Evolutionary conservation across 2,113 vertebrate species (phyloP), one percentile per base, ranked within the genome.

Genomic region (Archocentrus centrarchus): DNA sequence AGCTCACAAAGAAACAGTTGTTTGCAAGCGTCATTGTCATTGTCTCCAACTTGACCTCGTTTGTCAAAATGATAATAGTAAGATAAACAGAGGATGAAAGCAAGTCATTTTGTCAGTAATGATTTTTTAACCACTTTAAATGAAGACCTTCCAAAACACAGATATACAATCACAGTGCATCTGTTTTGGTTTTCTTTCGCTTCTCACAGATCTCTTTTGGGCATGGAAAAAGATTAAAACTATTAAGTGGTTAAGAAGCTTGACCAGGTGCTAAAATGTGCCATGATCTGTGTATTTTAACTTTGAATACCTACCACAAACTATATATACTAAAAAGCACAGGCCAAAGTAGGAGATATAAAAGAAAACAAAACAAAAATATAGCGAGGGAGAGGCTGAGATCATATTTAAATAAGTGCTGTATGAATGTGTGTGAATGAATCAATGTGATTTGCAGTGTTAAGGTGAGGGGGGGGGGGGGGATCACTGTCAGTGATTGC

Each of bases 31-130:
- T 86, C 37, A 79, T 24, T 60, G 63, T 35, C 57, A 59, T 58
- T 79, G 57, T 32, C 66, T 83, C 62, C 44, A 60, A 37, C 27
- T 62, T 60, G 35, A 82, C 59, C 61, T 79, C 20, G 5, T 35
- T 47, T 57, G 30, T 82, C 53, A 77, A 66, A 75, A 61, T 32
- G 17, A 82, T 63, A 63, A 86, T 62, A 35, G 82, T 75, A 60
- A 44, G 10, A 80, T 57, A 70, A 84, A 64, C 18, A 8, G 14
- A 35, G 27, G 22, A 30, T 82, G 27, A 64, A 59, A 77, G 61
- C 6, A 44, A 76, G 41, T 11, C 20, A 13, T 47, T 77, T 66
- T 24, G 11, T n/a, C 30, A 30, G 10, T 3, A 60, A 32, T 82
- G 44, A 60, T 61, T 32, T 22, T 20, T 55, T 3, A 75, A 6